Base-by-base conservation (phyloP, 2,888 invertebrate species). In the Perithous albicinctus region DNA sequence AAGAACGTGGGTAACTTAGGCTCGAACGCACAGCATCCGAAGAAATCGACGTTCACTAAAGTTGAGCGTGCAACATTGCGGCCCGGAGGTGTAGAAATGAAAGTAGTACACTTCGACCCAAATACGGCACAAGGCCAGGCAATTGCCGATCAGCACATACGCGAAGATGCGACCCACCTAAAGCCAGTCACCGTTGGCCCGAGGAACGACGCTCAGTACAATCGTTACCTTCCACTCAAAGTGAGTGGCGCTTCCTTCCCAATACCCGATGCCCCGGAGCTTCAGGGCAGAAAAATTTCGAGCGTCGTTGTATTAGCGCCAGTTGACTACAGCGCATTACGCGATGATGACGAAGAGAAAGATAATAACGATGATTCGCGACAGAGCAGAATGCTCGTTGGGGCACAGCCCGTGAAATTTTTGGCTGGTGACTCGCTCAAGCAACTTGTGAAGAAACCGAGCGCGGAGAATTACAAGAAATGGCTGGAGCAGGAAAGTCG, bases 271-370 rank as follows among this genome's bases (percentile, higher is more conserved):
- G 95, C 95, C 26, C 95, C 95, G n/a, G 95, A 96, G 89, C 92
- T 97, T 26, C 94, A 94, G 88, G 97, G 96, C 63, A 96, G 96
- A 89, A 95, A 94, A 90, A 95, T 97, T n/a, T 95, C 96, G 8
- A 97, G 97, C 89, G 97, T 97, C 1, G 97, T 97, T 0, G 97
- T 97, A 0, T 92, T 97, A 83, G 97, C 97, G 2, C 97, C 97
- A 0, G 96, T 97, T 1, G 96, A 96, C 91, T 96, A 96, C 78
- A 95, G 95, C 89, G 95, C 95, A 89, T 64, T 75, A 61, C 70
- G 72, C 3, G 84, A 85, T 70, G 89, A 95, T 70, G 89, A 95
- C 78, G 88, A 61, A 18, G 87, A 86, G 35, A 93, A 92, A 81
- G 89, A 88, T 29, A n/a, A n/a, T n/a, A 80, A 88, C 8, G 86